Conservation (phyloP, 2,888 invertebrate species). For the Cynaeus angustus region DNA sequence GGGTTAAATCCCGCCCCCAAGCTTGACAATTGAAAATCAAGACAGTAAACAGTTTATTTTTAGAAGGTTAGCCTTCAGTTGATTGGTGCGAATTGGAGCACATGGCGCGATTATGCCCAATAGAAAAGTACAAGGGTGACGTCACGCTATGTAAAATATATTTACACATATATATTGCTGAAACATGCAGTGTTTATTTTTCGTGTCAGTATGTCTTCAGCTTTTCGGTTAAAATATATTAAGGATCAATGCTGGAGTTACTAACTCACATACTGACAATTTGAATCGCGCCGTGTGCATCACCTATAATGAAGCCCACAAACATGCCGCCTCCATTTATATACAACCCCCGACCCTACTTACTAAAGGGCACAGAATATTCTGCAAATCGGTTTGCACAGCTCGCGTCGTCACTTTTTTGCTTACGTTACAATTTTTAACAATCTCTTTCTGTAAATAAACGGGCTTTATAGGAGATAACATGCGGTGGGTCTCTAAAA, state of each 20-base stretch:
- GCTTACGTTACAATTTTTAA: slow-evolving; percentile 55
- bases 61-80: too few species aligned
- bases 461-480: neutral
- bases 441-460: slow-evolving; percentile 57
- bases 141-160: too few species aligned
- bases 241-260: too few species aligned
- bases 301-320: slow-evolving; percentile 12
- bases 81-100: neutral
- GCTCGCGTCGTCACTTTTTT: slow-evolving; percentile 60
- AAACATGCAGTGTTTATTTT: too few species aligned
- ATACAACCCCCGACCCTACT: slow-evolving; percentile 55
- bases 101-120: too few species aligned
- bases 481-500: neutral
- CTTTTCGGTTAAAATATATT: too few species aligned
- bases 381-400: slow-evolving; percentile 70
- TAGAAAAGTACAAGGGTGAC: too few species aligned
- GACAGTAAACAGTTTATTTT: too few species aligned
- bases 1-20: neutral
- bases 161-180: too few species aligned
- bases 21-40: neutral
- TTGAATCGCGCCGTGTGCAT: neutral
- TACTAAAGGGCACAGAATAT: slow-evolving; percentile 68
- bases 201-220: too few species aligned
- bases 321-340: slow-evolving; percentile 24
- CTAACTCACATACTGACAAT: too few species aligned